A percentile compares a stretch with the other conserved stretches of the same genome.
phyloP scores from a whole-genome alignment of 2,797 vertebrate species.

The Stomatorhinus walkeri region DNA sequence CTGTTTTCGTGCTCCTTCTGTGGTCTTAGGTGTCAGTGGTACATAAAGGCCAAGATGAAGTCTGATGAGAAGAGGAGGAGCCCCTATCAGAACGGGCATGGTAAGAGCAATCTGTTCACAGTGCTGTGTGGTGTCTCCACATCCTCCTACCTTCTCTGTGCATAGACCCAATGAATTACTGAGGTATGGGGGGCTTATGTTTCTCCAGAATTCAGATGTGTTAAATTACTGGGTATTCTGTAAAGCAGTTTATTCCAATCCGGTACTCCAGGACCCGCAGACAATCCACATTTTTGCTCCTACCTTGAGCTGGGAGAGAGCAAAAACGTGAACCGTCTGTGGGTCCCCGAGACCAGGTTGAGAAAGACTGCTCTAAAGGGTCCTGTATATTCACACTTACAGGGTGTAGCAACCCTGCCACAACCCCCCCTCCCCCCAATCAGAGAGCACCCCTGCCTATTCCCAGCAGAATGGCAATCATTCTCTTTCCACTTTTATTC shows the following conservation, averaged over 20 bases:
- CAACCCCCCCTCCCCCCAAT: not conserved
- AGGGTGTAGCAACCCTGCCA: not conserved
- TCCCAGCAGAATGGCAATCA: not conserved
- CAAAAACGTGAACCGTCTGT: not conserved
- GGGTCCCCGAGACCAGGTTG: not conserved
- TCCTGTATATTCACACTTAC: not conserved
- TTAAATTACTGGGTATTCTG: not conserved
- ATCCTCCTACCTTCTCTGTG: not conserved
- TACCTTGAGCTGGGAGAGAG: not conserved
- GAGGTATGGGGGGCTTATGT: not conserved
- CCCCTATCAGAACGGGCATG: conserved; percentile 75
- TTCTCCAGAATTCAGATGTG: not conserved
- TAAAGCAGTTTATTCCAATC: not conserved
- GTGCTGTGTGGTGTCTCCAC: not conserved
- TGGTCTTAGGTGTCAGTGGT: conserved; percentile 82
- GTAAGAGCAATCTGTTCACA: conserved; percentile 53
- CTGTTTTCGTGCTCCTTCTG: conserved; percentile 8
- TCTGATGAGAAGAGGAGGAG: conserved; percentile 85
- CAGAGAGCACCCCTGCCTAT: not conserved
- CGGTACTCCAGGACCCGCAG: not conserved
- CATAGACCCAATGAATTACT: not conserved
- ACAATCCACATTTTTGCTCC: not conserved
- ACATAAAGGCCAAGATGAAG: conserved; percentile 94
- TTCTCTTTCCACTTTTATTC: not conserved
- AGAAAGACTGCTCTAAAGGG: not conserved